A percentile compares a stretch with the other conserved stretches of the same genome.
phyloP scores from a whole-genome alignment of 2,888 invertebrate genomes.

The Oasisia sp. region DNA sequence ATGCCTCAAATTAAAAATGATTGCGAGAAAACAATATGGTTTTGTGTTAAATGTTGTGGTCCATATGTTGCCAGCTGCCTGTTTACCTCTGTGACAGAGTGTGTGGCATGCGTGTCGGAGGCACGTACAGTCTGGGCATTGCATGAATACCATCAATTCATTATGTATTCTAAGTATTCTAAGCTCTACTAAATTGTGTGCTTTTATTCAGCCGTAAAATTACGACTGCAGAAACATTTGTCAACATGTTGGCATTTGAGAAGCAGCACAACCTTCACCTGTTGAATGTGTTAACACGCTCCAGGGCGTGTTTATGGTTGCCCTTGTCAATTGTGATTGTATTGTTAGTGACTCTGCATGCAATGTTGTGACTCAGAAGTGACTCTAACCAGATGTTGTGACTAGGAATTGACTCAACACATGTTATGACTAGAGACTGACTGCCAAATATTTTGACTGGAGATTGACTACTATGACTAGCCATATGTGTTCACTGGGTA shows the following conservation, averaged over 20 bases:
- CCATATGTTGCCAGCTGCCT: neutral
- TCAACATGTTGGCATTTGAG: neutral
- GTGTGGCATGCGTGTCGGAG: neutral
- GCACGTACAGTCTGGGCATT: neutral
- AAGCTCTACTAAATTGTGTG: neutral
- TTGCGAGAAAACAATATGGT: neutral
- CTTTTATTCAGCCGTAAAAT: neutral
- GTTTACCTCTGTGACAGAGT: neutral
- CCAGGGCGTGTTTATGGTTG: neutral
- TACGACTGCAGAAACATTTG: neutral
- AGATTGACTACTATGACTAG: too few species aligned
- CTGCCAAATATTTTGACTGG: too few species aligned
- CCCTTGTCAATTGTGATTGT: neutral
- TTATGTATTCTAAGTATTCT: slow-evolving; percentile 17
- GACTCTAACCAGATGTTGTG: neutral
- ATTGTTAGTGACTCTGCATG: neutral
- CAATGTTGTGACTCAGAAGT: neutral
- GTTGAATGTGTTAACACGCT: neutral
- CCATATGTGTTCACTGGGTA: too few species aligned
- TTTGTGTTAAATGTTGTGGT: neutral
- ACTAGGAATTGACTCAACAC: too few species aligned
- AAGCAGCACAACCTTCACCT: neutral
- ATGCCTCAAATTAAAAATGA: neutral
- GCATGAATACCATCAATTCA: neutral
- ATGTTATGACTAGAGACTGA: too few species aligned